Conservation (phyloP, 2,113 vertebrate genomes). For the Chamaea fasciata region DNA sequence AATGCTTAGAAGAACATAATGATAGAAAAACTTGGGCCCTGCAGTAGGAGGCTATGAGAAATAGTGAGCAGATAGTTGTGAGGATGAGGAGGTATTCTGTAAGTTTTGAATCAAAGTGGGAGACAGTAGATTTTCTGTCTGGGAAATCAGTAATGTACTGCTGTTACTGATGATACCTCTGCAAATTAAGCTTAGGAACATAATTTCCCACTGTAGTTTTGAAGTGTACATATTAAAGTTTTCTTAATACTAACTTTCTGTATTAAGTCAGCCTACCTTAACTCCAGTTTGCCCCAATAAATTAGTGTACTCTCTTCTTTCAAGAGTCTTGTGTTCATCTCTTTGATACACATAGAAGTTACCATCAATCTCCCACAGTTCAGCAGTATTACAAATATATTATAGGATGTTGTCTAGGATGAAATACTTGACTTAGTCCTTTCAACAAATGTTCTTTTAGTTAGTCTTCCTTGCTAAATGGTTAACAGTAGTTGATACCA, state of each 20-base stretch:
- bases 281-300: not conserved
- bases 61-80: not conserved
- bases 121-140: not conserved
- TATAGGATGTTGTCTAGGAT: not conserved
- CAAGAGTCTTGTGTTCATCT: not conserved
- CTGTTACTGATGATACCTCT: not conserved
- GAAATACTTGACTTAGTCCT: not conserved
- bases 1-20: not conserved
- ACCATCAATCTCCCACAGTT: not conserved
- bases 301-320: not conserved
- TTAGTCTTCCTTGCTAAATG: not conserved
- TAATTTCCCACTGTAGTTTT: not conserved
- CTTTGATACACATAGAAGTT: not conserved
- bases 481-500: not conserved
- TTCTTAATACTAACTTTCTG: not conserved
- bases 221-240: not conserved
- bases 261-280: not conserved
- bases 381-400: not conserved
- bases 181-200: not conserved
- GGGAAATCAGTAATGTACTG: not conserved
- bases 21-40: not conserved
- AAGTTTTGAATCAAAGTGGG: not conserved
- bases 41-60: not conserved
- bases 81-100: not conserved
- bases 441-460: not conserved